Evolutionary conservation across 2,888 invertebrate species (phyloP).

Genomic region (Luperina nickerlii): DNA sequence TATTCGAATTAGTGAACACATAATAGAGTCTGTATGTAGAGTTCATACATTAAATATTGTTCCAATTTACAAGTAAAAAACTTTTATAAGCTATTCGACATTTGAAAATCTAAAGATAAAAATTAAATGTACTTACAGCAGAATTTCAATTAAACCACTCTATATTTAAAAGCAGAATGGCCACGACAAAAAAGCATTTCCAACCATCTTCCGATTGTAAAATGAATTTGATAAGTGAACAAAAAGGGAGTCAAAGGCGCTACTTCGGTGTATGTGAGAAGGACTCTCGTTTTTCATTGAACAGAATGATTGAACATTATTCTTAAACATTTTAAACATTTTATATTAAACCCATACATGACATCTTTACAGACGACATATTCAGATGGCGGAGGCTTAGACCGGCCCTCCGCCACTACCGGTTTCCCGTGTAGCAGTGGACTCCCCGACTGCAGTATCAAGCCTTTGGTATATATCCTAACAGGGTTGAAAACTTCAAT

Average conservation of each 20-base stretch:
- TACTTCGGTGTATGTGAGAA: slow-evolving; percentile 80
- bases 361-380: slow-evolving; percentile 75
- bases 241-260: slow-evolving; percentile 83
- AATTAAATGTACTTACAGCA: no score
- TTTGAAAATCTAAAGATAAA: neutral
- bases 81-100: neutral
- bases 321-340: slow-evolving; percentile 66
- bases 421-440: slow-evolving; percentile 80
- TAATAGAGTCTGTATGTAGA: slow-evolving; percentile 4
- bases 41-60: neutral
- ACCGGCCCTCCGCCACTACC: slow-evolving; percentile 77
- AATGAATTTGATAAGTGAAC: neutral
- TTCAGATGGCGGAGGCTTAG: slow-evolving; percentile 74
- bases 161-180: neutral
- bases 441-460: slow-evolving; percentile 70
- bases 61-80: neutral
- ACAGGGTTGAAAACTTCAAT: slow-evolving; percentile 69
- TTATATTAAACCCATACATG: slow-evolving; percentile 77
- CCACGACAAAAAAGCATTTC: neutral
- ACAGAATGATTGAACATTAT: slow-evolving; percentile 82
- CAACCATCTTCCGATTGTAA: neutral
- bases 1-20: neutral
- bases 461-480: slow-evolving; percentile 70
- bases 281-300: slow-evolving; percentile 71
- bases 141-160: neutral